Conservation (phyloP, 2,797 vertebrate species). For the Urophycis tenuis region DNA sequence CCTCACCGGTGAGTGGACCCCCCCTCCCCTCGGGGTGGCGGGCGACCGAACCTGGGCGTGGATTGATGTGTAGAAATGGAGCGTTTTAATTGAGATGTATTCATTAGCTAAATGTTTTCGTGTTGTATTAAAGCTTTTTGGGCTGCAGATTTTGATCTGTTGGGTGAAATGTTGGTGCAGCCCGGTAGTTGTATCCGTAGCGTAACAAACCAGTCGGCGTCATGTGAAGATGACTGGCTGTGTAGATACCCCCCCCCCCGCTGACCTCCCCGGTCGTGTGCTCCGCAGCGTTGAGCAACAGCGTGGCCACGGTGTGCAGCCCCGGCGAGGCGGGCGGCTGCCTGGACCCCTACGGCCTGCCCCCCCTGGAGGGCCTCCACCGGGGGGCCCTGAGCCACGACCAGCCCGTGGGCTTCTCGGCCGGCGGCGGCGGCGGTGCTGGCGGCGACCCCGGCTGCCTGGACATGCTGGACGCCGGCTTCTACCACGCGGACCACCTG, state of each 20-base stretch:
- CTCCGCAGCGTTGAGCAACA: slow-evolving; percentile 83
- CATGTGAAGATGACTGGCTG: too few species aligned
- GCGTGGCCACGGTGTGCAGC: slow-evolving; percentile 85
- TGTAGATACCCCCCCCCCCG: not conserved
- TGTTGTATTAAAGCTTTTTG: too few species aligned
- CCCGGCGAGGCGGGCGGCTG: slow-evolving; percentile 80
- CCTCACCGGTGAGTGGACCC: slow-evolving; percentile 78
- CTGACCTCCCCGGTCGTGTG: not conserved
- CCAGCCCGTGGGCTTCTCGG: slow-evolving; percentile 81
- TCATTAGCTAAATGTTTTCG: too few species aligned
- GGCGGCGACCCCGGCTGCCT: slow-evolving; percentile 84
- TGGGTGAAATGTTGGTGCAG: too few species aligned
- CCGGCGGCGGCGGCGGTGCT: slow-evolving; percentile 75
- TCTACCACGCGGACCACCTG: slow-evolving; percentile 90
- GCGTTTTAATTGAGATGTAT: too few species aligned
- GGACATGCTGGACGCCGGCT: slow-evolving; percentile 91
- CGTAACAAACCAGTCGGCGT: too few species aligned
- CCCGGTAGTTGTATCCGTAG: too few species aligned
- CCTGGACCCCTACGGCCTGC: slow-evolving; percentile 83
- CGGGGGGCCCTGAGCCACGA: slow-evolving; percentile 83
- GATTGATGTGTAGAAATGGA: not conserved
- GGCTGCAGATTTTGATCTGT: too few species aligned
- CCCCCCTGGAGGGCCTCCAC: slow-evolving; percentile 82
- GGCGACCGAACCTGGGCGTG: not conserved
- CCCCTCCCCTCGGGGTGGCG: not conserved